These are phyloP conservation scores for Polydrusus pterygomalis DNA, from an alignment of 2,888 invertebrate species.

Conservation along the genomic window DNA sequence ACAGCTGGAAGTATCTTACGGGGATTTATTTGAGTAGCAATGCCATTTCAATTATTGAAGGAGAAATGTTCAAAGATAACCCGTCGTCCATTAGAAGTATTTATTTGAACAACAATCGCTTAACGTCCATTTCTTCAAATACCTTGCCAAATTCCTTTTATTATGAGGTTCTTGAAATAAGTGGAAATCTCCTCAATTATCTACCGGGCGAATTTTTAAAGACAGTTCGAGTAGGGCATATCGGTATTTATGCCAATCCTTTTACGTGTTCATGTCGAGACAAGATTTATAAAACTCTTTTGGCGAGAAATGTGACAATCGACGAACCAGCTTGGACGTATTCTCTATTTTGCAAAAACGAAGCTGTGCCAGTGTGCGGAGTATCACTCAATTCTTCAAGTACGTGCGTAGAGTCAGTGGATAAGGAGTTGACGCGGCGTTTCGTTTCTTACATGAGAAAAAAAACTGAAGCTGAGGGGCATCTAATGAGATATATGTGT, in stretches of 20 bases:
- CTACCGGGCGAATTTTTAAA: constrained; percentile 2
- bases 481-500: background rate
- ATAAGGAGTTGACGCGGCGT: background rate
- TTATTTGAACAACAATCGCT: background rate
- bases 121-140: background rate
- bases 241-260: constrained; percentile 15
- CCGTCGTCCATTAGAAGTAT: background rate
- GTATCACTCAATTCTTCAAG: background rate
- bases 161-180: background rate
- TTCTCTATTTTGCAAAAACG: background rate
- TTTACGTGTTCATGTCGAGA: constrained; percentile 1
- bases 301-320: background rate
- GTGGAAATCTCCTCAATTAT: constrained; percentile 7
- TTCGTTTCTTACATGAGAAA: background rate
- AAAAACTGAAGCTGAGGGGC: background rate
- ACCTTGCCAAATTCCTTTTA: constrained; percentile 13
- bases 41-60: constrained; percentile 10
- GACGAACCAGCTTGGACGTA: background rate
- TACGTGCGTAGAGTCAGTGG: background rate
- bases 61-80: constrained; percentile 9
- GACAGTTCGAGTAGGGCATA: background rate
- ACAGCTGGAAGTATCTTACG: background rate
- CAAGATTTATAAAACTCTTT: background rate
- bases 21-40: constrained; percentile 3
- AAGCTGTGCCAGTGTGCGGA: background rate